Base-by-base conservation (phyloP, 2,888 invertebrate genomes). In the Lithophane semibrunnea region DNA sequence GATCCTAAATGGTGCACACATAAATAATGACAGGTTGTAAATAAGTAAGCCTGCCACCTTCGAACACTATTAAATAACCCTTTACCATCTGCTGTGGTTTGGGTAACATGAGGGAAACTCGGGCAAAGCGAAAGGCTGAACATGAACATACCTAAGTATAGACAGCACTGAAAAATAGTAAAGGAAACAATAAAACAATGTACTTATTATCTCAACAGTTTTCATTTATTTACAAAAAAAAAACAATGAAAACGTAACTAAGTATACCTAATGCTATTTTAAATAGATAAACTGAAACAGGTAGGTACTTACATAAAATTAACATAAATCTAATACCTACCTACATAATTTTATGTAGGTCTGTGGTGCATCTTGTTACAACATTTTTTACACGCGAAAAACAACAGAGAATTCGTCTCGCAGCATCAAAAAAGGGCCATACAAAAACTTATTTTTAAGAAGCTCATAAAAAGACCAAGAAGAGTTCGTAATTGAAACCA, bases 21-120 rank as follows among this genome's bases (percentile, higher is more conserved):
- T 84, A 84, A 84, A 82, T 80, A 74, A 68, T 71, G 84, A 21
- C 70, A 84, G 70, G 42, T 69, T 70, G 61, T 80, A 69, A 65
- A 56, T 78, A 77, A 80, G 66, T 79, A 78, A 83, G 73, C 65
- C 79, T 49, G 54, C 64, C 58, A 44, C 69, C 69, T 70, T 75
- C 29, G 29, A 74, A 70, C 52, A 67, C 70, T 47, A 80, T 79
- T 79, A 79, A 81, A 79, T 73, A 74, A 80, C 66, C 82, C 80
- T 60, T 70, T 70, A 54, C 70, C 84, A 82, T 80, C 66, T 84
- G 84, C 63, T 78, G 29, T 9, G 52, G 78, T 44, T 24, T 79
- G 42, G 47, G 56, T 10, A 49, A 73, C 68, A 61, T n/a, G 47
- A 47, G 47, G 44, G 58, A 47, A 63, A 68, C 58, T 21, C 44